Conservation (phyloP, 2,113 vertebrate genomes). For the Eolophus roseicapilla region DNA sequence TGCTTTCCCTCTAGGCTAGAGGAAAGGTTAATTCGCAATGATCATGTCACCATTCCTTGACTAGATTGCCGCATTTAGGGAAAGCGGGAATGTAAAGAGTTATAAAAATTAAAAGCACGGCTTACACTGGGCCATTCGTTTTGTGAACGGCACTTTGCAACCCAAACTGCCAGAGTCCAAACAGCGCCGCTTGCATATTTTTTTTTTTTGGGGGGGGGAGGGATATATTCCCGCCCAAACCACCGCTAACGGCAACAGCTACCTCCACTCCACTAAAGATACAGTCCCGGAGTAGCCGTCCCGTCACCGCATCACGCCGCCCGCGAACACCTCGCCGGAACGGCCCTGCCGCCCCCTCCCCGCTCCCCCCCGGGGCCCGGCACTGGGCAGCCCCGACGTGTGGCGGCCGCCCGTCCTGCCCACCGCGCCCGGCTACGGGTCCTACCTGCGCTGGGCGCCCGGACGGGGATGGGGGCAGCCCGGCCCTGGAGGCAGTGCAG, state of each 20-base stretch:
- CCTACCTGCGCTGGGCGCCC: conserved; percentile 91
- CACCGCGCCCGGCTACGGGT: neutral
- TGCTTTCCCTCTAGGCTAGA: neutral
- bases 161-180: neutral
- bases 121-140: neutral
- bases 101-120: neutral
- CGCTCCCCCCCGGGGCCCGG: neutral
- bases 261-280: neutral
- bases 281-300: rapidly evolving
- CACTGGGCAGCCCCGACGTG: neutral
- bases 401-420: neutral
- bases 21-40: neutral
- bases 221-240: too few species aligned
- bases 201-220: neutral
- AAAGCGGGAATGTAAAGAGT: neutral
- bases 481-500: conserved; percentile 91
- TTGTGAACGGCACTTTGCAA: too few species aligned
- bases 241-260: neutral
- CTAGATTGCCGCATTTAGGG: neutral
- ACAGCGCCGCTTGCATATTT: neutral
- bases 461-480: conserved; percentile 82
- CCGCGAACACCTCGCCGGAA: neutral
- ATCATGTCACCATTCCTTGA: neutral
- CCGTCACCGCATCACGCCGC: neutral
- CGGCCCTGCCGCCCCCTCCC: neutral